Evolutionary conservation across 2,888 invertebrate genomes (phyloP).

Genomic region (Heliconius aoede): DNA sequence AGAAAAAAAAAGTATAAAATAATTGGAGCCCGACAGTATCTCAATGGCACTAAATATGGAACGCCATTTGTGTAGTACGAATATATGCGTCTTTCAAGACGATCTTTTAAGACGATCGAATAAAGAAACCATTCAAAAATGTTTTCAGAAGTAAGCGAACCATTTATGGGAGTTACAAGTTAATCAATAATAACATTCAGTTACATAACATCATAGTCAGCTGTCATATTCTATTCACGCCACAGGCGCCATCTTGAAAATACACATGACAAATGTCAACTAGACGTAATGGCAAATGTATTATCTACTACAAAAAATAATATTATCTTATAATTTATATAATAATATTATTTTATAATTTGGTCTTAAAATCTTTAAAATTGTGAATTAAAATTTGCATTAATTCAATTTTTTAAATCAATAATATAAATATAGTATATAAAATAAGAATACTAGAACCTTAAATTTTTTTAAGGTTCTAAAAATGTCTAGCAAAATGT

Average conservation of each 20-base stretch:
- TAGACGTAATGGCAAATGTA: not conserved
- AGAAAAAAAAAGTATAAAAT: too few relatives aligned
- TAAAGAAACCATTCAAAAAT: not conserved
- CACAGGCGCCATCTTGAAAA: constrained; percentile 23
- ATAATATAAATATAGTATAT: too few relatives aligned
- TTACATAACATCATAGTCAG: constrained; percentile 17
- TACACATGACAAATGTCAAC: constrained; percentile 3
- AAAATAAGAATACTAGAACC: too few relatives aligned
- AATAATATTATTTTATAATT: too few relatives aligned
- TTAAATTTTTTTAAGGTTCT: not conserved
- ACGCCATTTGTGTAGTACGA: not conserved
- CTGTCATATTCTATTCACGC: not conserved
- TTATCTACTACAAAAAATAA: not conserved
- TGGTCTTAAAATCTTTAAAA: too few relatives aligned
- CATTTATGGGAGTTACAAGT: not conserved
- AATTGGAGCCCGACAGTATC: too few relatives aligned
- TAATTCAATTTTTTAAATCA: too few relatives aligned
- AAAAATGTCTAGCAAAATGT: too few relatives aligned
- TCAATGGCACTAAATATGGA: too few relatives aligned
- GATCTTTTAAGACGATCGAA: too few relatives aligned
- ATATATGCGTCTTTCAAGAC: not conserved
- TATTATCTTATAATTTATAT: too few relatives aligned
- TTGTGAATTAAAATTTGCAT: too few relatives aligned
- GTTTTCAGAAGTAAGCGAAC: not conserved
- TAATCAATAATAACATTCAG: not conserved